A percentile compares a stretch with the other conserved stretches of the same genome.
phyloP scores from a whole-genome alignment of 2,113 vertebrate species.

The Theristicus caerulescens region DNA sequence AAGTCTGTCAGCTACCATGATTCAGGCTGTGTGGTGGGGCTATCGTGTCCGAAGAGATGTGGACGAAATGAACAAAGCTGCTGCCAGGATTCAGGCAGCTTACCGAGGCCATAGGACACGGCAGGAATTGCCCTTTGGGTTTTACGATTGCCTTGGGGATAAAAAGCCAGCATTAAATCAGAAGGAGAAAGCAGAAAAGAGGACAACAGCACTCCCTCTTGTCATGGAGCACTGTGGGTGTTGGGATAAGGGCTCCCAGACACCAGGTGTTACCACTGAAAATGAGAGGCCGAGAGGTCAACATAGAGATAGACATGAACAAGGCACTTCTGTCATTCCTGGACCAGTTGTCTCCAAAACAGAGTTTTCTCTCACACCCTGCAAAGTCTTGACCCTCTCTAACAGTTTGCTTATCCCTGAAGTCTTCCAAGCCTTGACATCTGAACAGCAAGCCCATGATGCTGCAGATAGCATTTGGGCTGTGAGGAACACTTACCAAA shows the following conservation, averaged over 20 bases:
- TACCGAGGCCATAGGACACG: fast-evolving
- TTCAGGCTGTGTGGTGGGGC: not conserved
- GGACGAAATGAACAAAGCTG: not conserved
- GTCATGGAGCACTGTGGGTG: fast-evolving
- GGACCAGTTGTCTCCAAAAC: not conserved
- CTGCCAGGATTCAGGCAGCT: not conserved
- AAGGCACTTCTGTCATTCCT: not conserved
- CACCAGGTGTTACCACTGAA: not conserved
- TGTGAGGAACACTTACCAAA: not conserved
- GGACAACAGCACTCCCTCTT: not conserved
- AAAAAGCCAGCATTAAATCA: not conserved
- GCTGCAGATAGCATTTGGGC: not conserved
- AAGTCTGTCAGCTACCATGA: not conserved
- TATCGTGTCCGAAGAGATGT: not conserved
- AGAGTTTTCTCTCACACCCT: not conserved
- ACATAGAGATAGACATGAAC: not conserved
- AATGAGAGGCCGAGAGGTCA: not conserved
- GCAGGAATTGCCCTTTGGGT: not conserved
- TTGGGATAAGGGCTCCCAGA: not conserved
- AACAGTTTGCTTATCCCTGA: not conserved
- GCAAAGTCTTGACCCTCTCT: not conserved
- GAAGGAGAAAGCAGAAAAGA: not conserved
- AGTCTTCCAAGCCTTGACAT: not conserved
- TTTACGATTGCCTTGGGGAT: not conserved
- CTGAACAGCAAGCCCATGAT: not conserved